Evolutionary conservation across 1,140 invertebrate species (phyloP), one percentile per base, ranked within the genome.

Genomic region (Anoplolepis gracilipes): DNA sequence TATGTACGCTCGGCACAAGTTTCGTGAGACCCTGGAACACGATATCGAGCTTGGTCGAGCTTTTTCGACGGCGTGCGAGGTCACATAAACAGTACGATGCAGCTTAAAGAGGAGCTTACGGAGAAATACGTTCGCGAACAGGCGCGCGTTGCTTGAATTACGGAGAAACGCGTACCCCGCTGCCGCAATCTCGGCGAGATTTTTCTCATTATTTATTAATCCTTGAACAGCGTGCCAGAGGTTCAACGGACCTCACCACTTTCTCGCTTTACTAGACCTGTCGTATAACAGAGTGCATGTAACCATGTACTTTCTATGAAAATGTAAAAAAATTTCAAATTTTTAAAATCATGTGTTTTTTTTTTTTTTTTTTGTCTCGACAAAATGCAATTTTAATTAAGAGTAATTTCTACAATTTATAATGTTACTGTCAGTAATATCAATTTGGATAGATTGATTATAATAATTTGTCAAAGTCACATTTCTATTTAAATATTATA

Each of bases 31-130:
- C 65, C 46, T 59, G 55, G 78, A 85, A 69, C 84, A 61, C 77
- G 76, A 81, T 81, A 85, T 57, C 46, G 67, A 67, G 82, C 76
- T 78, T 28, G 73, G 33, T 61, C 46, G 75, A 86, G 76, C 62
- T 85, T 85, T 86, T 82, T 72, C 87, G 64, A 69, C 46, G 65
- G 67, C 55, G 30, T 42, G 53, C 67, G 46, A 69, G 64, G 76
- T 85, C 84, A 70, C 42, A 69, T 59, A 86, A 88, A 88, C 84
- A 64, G 64, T 22, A 39, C n/a, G 16, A 55, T 70, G 67, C 75
- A 42, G 42, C 67, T 90, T 81, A 87, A 87, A 76, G 87, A 49
- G 57, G 61, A 69, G 59, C 84, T 77, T 72, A 69, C 76, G 39
- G 61, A 79, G 61, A 69, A 78, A 81, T 69, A 85, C 62, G 84